Percentiles rank a stretch among this genome's conserved stretches.
These are phyloP conservation scores for Trachelus tabidus DNA, from an alignment of 2,888 invertebrate genomes.

Conservation along the genomic window DNA sequence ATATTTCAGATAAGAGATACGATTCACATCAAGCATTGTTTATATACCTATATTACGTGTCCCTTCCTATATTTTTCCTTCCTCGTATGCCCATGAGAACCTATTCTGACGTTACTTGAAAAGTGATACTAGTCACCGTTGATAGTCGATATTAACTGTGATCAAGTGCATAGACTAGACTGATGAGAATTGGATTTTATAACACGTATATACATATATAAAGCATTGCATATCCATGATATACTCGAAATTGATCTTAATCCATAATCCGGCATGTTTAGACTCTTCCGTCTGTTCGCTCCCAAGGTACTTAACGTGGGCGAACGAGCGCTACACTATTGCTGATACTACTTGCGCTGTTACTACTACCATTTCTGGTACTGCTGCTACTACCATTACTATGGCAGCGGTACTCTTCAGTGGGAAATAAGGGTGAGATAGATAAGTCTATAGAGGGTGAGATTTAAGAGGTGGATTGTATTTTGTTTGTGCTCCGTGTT, in stretches of 20 bases:
- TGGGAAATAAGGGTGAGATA: constrained; percentile 13
- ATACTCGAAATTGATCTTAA: constrained; percentile 63
- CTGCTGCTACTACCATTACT: background rate
- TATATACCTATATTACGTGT: background rate
- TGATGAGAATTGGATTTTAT: background rate
- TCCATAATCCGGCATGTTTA: constrained; percentile 62
- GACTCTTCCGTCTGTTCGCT: constrained; percentile 59
- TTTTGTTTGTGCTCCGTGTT: constrained; percentile 11
- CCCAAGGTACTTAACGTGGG: constrained; percentile 54
- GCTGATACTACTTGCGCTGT: background rate
- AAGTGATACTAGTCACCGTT: background rate
- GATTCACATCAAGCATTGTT: background rate
- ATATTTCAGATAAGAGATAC: background rate
- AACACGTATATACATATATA: background rate
- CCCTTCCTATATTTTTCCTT: background rate
- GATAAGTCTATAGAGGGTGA: constrained; percentile 11
- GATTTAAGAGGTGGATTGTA: constrained; percentile 18
- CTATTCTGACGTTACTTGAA: background rate
- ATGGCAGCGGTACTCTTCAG: constrained; percentile 5
- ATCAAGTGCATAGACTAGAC: background rate
- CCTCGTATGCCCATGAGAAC: background rate
- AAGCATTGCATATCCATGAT: constrained; percentile 54
- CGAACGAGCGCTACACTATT: background rate
- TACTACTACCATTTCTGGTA: no score
- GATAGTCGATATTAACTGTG: background rate